phyloP scores from a whole-genome alignment of 2,797 vertebrate genomes.

The Micrastur ruficollis region DNA sequence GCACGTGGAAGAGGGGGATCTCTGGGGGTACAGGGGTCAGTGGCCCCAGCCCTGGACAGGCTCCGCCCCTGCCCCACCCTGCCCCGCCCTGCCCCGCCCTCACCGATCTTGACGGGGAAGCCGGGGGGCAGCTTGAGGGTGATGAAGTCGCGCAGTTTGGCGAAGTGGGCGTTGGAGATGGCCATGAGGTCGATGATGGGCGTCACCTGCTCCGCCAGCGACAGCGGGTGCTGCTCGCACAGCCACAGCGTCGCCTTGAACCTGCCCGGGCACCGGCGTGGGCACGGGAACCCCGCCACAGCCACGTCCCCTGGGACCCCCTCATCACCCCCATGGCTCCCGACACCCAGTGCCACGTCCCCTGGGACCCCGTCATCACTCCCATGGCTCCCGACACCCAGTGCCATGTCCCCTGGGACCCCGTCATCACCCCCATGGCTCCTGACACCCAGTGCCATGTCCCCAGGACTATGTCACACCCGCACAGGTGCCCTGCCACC shows the following conservation, averaged over 20 bases:
- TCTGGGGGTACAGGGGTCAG: neutral
- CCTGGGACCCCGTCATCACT: rapidly evolving
- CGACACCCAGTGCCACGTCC: neutral
- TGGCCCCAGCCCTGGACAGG: rapidly evolving
- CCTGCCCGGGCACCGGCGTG: conserved; percentile 63
- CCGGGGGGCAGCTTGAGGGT: conserved; percentile 90
- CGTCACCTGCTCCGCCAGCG: conserved; percentile 92
- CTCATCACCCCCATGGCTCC: no score
- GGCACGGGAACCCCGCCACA: neutral
- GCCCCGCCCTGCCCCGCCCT: neutral
- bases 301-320: neutral
- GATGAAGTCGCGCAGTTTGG: conserved; percentile 94
- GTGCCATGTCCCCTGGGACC: neutral
- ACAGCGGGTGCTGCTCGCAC: conserved; percentile 92
- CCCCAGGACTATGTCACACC: neutral
- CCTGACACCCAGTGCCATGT: neutral
- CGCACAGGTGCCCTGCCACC: neutral
- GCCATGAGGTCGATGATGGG: conserved; percentile 98
- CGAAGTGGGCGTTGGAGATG: conserved; percentile 95
- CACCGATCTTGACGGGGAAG: conserved; percentile 95
- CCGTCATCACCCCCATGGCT: rapidly evolving
- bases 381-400: rapidly evolving
- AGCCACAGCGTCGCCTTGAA: conserved; percentile 95
- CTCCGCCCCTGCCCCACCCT: neutral
- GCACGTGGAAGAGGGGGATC: conserved; percentile 92